Evolutionary conservation across 2,888 invertebrate species (phyloP), one percentile per base, ranked within the genome.

Genomic region (Parnassius mnemosyne): DNA sequence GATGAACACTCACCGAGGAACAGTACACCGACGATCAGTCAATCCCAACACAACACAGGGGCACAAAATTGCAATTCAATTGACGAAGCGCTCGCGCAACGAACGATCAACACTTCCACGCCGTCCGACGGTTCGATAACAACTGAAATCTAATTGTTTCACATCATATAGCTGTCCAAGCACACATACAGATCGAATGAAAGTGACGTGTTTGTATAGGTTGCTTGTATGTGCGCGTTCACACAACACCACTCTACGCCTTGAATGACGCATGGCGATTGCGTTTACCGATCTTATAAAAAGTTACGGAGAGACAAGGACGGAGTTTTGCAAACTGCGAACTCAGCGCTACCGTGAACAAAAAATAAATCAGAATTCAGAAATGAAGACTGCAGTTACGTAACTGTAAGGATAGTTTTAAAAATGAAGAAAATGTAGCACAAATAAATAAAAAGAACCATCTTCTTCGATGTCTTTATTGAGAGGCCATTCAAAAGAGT

Each of bases 31-130:
- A 16, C 74, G 75, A 71, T 71, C 73, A 66, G 74, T 70, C 61
- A 79, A 77, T 79, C 81, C 84, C 81, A 78, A 79, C 83, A 85
- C 84, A 76, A 78, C 83, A 88, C 84, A 72, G 71, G 62, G 65
- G 69, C 80, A 78, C 76, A 71, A 64, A 54, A 65, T 65, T 61
- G 61, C 59, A 66, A 68, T 71, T 71, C 69, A 73, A 68, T 67
- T 72, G 75, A 74, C 71, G 72, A 70, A 74, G 75, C 75, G 73
- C 63, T 62, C 63, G 53, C 50, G 59, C 57, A 60, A 42, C 44
- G 46, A 60, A 44, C 64, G 34, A 61, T 52, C 60, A 62, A 76
- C 69, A 79, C 86, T 81, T 79, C 78, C 74, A 74, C 58, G 57
- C 71, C 58, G 64, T 43, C 34, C 67, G 71, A 73, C 75, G 74